Base-by-base conservation (phyloP, 2,888 invertebrate genomes). In the Athalia rosae region DNA sequence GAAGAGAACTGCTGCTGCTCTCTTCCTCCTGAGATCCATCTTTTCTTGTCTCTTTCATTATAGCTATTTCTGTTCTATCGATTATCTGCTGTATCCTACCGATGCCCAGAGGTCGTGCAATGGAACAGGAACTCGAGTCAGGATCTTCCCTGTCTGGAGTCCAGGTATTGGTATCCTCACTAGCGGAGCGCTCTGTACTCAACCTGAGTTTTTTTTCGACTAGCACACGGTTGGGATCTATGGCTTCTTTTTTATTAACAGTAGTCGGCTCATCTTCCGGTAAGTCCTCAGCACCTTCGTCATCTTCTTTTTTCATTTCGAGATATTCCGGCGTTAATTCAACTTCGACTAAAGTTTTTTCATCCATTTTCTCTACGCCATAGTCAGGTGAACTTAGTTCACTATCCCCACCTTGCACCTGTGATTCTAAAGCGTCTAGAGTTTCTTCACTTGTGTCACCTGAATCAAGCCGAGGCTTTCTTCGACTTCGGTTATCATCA, bases 101-200 rank as follows among this genome's bases (percentile, higher is more conserved):
- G 82, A 95, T 94, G 0, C 96, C 96, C 73, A 96, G 90, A 0
- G 95, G 95, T 79, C 95, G 91, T 0, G 95, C 95, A 83, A 96
- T 95, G 0, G 96, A 95, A 87, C 95, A 95, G 73, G 92, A 89
- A 79, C 92, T 92, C 79, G 91, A 92, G 74, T 92, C 92, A 0
- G 91, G 91, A 66, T 91, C 91, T 76, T 90, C 90, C 28, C 89
- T 86, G 76, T 93, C 91, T 9, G 92, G 91, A 0, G 95, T 95
- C 95, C 95, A 95, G 0, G 95, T 95, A 50, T 93, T 94, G 0
- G 94, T 94, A 85, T 96, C 95, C 3, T 95, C 95, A 84, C 95
- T 95, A 82, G 94, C 92, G 0, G 95, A 95, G 79, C 95, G 93
- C 86, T 95, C 95, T 0, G 94, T 93, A 82, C 94, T 95, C 43